Base-by-base conservation (phyloP, 1,140 invertebrate genomes). In the Grapholita molesta region DNA sequence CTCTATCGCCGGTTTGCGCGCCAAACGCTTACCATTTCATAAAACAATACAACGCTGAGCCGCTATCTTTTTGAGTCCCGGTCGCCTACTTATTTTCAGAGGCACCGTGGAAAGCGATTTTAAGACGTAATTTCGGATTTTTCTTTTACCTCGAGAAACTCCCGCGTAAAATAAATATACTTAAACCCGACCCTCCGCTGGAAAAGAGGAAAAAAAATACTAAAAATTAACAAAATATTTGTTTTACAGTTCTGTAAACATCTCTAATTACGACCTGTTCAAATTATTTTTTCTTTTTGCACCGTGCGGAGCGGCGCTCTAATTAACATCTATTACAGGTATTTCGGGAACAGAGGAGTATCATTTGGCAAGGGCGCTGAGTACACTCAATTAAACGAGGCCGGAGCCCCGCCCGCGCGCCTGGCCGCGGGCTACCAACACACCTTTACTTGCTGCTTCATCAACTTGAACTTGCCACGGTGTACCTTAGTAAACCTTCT, bases 211-310 rank as follows among this genome's bases (percentile, higher is more conserved):
- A 83, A 82, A 88, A 88, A 87, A 87, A 86, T 85, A 87, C 88
- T 88, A 84, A 88, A 89, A 90, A 91, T 89, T 88, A 85, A 84
- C 82, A 86, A 91, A 91, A 91, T 91, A 91, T 91, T 89, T 89
- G 84, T 86, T 89, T 85, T 83, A 86, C 86, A 85, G 82, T 87
- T 87, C 83, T 86, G 87, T 86, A 89, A 89, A 91, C 87, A 89
- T 89, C 84, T 91, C 83, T 91, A 91, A 91, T 91, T 91, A 91
- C 87, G 85, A 84, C 81, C 80, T 86, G 87, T 86, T 88, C 85
- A 90, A 90, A 89, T 90, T 90, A 89, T 89, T 85, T 90, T 89
- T 90, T 90, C 88, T 81, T 80, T 83, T 80, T 82, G 79, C 84
- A 82, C 74, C 76, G 83, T 78, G 76, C 83, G 75, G 77, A 77